Evolutionary conservation across 2,888 invertebrate genomes (phyloP), one percentile per base, ranked within the genome.

Genomic region (Tuberolachnus salignus): DNA sequence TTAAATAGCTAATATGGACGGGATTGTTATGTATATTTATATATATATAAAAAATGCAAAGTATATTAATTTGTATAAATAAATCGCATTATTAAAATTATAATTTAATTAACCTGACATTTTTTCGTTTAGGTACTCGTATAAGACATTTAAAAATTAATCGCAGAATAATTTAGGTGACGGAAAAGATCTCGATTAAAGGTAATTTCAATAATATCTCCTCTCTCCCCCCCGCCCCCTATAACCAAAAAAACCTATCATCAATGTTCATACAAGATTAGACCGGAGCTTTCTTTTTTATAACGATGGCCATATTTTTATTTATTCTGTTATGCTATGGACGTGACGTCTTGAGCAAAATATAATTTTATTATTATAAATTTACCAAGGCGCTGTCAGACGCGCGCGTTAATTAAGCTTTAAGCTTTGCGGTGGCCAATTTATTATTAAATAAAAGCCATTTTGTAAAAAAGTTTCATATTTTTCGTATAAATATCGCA

Each of bases 351-450:
- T 64, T 44, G 23, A 64, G 23, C 51, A 64, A 63, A 64, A 53
- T 44, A 23, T 53, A 53, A 74, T 74, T 74, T 53, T 64, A 74
- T 74, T 53, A 51, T 72, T 63, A 74, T 64, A 64, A 53, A 64
- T 64, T 64, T 53, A 53, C 63, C 23, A 42, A 23, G n/a, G 13
- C 11, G 42, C 51, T 53, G 51, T 63, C 63, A 53, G 63, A 42
- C 16, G 53, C 11, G 53, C 21, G 42, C 64, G 63, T 74, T 74
- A 74, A 74, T 74, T 63, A 64, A 51, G 34, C 51, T 21, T 64
- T 44, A 64, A 73, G 44, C 42, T 74, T 51, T 42, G 53, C 11
- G 49, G 34, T 63, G 8, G 21, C 11, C 53, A 42, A 64, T 64
- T 74, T 74, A 74, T 61, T 71, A 71, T 73, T 21, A 73, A 63